Conservation (phyloP, 2,113 vertebrate species). For the Miniopterus natalensis region DNA sequence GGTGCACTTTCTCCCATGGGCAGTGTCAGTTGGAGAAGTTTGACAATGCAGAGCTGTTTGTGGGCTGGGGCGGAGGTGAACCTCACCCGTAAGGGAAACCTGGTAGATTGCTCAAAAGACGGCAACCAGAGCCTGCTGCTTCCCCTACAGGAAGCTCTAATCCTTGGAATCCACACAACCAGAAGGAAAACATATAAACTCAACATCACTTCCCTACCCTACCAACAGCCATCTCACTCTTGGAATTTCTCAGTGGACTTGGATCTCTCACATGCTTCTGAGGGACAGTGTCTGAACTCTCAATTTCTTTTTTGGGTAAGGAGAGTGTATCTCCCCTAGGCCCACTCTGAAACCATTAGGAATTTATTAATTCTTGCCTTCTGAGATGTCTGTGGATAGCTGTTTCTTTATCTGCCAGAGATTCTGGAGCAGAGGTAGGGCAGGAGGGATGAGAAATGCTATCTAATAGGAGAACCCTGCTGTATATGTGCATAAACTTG, state of each 20-base stretch:
- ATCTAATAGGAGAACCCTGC: neutral
- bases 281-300: constrained; percentile 6
- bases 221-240: neutral
- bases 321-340: constrained; percentile 12
- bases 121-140: neutral
- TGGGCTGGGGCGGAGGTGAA: neutral
- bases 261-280: neutral
- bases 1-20: neutral
- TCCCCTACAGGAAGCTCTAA: neutral
- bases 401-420: constrained; percentile 46
- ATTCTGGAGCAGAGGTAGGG: neutral
- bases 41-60: neutral
- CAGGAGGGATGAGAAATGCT: neutral
- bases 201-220: neutral
- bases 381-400: constrained; percentile 14
- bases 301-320: neutral
- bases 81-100: neutral
- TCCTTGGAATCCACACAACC: constrained; percentile 4
- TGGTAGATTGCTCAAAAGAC: constrained; percentile 20
- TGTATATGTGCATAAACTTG: neutral
- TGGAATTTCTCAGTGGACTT: constrained; percentile 6
- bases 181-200: constrained; percentile 51
- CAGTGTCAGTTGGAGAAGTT: neutral
- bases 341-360: constrained; percentile 22
- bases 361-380: constrained; percentile 29